A percentile compares a stretch with the other conserved stretches of the same genome.
phyloP scores from a whole-genome alignment of 2,888 invertebrate species.

The Drosophila borborema region DNA sequence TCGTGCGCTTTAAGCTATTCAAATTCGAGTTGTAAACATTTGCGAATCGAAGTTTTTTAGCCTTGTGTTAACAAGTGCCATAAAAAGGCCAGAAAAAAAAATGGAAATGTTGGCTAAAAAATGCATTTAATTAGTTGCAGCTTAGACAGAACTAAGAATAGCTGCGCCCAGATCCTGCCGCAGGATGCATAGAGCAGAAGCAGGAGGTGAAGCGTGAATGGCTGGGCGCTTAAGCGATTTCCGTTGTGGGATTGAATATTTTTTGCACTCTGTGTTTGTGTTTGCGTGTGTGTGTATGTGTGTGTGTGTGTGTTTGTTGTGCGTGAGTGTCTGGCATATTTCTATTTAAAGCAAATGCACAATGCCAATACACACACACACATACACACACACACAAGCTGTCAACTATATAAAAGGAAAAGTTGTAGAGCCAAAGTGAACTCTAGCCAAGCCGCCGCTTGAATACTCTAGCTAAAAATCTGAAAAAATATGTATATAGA shows the following conservation, averaged over 20 bases:
- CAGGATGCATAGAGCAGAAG: conserved; percentile 18
- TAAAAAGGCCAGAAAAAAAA: conserved; percentile 35
- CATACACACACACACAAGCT: conserved; percentile 15
- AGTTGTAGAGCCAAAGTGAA: neutral
- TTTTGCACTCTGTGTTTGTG: conserved; percentile 21
- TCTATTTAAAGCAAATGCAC: conserved; percentile 74
- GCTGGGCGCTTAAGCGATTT: conserved; percentile 68
- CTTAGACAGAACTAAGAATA: conserved; percentile 21
- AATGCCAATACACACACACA: conserved; percentile 45
- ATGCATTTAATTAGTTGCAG: conserved; percentile 56
- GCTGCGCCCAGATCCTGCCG: neutral
- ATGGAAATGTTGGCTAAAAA: neutral
- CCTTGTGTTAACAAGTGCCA: conserved; percentile 44
- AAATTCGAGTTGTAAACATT: neutral
- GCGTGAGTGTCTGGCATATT: conserved; percentile 70
- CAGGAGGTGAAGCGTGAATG: neutral
- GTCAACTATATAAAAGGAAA: conserved; percentile 24
- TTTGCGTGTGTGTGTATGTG: conserved; percentile 7
- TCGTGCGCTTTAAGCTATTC: neutral
- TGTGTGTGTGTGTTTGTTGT: conserved; percentile 26
- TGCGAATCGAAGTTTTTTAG: neutral
- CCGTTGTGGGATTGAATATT: conserved; percentile 74
- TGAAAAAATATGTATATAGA: neutral
- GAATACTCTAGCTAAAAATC: neutral
- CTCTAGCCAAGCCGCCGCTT: neutral